Evolutionary conservation across 2,113 vertebrate species (phyloP), one percentile per base, ranked within the genome.

Genomic region (Fregetta grallaria): DNA sequence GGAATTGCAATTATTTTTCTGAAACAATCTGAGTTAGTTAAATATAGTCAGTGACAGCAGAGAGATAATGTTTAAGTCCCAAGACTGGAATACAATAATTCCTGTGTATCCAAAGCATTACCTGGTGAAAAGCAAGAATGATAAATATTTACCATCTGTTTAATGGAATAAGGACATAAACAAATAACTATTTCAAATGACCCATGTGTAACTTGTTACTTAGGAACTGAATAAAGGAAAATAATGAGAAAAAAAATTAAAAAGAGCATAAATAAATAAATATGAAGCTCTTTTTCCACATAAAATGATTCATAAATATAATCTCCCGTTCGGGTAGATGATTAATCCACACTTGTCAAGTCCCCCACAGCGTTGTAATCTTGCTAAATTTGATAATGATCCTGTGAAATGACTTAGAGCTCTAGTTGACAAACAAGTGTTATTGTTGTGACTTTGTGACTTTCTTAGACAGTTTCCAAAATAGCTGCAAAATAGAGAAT

Each of bases 31-130:
- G 10, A 79, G 49, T 68, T 82, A 75, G 36, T 91, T 91, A 96
- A 96, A 96, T 68, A 94, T 7, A 59, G 63, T 36, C 0, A 0
- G 30, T 74, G 63, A 66, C 71, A 86, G 15, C 12, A 70, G 55
- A 42, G 67, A 88, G 59, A 93, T 79, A 90, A 86, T 72, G 15
- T 77, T 91, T 59, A 90, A 92, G 53, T 92, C 55, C 30, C 90
- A 74, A 74, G 79, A 59, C 59, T 34, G 52, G 40, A 90, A 83
- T 40, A 44, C 29, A 92, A 7, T 63, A 83, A 83, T 59, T 92
- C 75, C 83, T 95, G 55, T 96, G 85, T 92, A 93, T 74, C 53
- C 26, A 96, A 93, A 93, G 59, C 15, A 93, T 95, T 92, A 94
- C 58, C 75, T 86, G 15, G 14, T 55, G 63, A 90, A 91, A 93